Percentiles rank a stretch among this genome's conserved stretches.
Conservation (phyloP, 1,140 invertebrate species). For the Lineus longissimus region DNA sequence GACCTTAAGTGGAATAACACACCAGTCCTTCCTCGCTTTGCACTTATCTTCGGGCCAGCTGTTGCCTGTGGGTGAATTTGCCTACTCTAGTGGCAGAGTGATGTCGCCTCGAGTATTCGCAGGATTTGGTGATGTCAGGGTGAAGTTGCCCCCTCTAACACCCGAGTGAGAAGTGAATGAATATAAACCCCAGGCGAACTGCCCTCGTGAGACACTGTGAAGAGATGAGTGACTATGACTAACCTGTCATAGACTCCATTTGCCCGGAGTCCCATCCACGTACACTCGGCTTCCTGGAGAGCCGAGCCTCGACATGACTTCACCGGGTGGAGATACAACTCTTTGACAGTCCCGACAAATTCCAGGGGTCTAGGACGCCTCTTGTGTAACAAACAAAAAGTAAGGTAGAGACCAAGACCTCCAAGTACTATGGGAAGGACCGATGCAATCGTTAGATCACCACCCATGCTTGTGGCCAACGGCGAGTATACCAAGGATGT, state of each 20-base stretch:
- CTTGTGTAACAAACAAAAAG: too few relatives aligned
- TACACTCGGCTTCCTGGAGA: slow-evolving; percentile 32
- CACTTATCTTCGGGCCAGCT: too few relatives aligned
- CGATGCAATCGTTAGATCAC: too few relatives aligned
- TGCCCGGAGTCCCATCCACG: slow-evolving; percentile 27
- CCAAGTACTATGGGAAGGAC: too few relatives aligned
- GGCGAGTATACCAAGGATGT: too few relatives aligned
- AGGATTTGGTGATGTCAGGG: neutral
- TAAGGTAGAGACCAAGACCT: too few relatives aligned
- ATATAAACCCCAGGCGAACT: neutral
- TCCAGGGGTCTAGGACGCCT: neutral
- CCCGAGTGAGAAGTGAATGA: neutral
- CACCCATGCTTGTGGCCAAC: too few relatives aligned
- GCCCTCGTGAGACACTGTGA: neutral
- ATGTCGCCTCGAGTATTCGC: neutral
- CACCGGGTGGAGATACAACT: slow-evolving; percentile 35
- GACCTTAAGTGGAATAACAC: too few relatives aligned
- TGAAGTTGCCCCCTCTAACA: neutral
- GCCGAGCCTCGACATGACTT: slow-evolving; percentile 40
- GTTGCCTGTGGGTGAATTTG: too few relatives aligned
- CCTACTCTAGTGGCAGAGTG: too few relatives aligned
- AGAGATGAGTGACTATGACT: neutral
- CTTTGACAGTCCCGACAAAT: slow-evolving; percentile 28
- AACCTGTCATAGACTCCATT: slow-evolving; percentile 36
- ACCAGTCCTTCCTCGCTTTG: too few relatives aligned